These are phyloP conservation scores for Galaxea fascicularis DNA, from an alignment of 92 coral and sea anemone genomes.

Conservation along the genomic window DNA sequence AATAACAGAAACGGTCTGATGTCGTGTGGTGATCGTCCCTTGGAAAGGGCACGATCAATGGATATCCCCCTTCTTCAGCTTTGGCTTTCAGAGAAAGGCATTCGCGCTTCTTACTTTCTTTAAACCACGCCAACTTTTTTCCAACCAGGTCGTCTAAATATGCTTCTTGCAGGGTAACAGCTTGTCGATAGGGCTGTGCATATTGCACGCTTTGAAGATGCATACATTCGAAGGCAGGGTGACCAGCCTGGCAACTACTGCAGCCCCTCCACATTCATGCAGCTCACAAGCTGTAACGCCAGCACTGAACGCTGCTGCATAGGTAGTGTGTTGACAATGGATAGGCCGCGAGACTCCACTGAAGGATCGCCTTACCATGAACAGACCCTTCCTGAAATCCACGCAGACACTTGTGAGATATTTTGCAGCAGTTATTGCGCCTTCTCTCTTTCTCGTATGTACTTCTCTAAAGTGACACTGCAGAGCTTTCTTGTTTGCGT, in stretches of 20 bases:
- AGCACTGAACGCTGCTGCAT: background rate
- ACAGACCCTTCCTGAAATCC: slow-evolving; percentile 49
- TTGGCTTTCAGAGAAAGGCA: background rate
- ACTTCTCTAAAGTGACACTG: slow-evolving; percentile 47
- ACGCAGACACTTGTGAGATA: slow-evolving; percentile 60
- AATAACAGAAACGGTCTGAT: background rate
- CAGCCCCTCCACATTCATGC: slow-evolving; percentile 45
- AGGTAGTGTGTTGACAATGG: slow-evolving; percentile 41
- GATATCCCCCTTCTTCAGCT: background rate
- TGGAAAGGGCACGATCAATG: background rate
- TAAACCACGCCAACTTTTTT: background rate
- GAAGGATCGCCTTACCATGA: slow-evolving; percentile 51
- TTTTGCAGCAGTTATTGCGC: slow-evolving; percentile 12
- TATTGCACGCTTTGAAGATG: slow-evolving; percentile 64
- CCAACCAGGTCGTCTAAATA: background rate
- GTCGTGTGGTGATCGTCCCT: background rate
- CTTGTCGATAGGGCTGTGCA: background rate
- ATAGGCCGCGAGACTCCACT: slow-evolving; percentile 58
- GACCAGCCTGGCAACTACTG: slow-evolving; percentile 48
- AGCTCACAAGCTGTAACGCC: slow-evolving; percentile 50
- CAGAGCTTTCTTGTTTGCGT: slow-evolving; percentile 41
- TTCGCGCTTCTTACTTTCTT: background rate
- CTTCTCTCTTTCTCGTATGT: slow-evolving; percentile 39
- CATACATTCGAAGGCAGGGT: slow-evolving; percentile 57
- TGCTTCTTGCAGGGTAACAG: background rate